A percentile compares a stretch with the other conserved stretches of the same genome.
phyloP scores from a whole-genome alignment of 2,113 vertebrate species.

The Xiphias gladius region DNA sequence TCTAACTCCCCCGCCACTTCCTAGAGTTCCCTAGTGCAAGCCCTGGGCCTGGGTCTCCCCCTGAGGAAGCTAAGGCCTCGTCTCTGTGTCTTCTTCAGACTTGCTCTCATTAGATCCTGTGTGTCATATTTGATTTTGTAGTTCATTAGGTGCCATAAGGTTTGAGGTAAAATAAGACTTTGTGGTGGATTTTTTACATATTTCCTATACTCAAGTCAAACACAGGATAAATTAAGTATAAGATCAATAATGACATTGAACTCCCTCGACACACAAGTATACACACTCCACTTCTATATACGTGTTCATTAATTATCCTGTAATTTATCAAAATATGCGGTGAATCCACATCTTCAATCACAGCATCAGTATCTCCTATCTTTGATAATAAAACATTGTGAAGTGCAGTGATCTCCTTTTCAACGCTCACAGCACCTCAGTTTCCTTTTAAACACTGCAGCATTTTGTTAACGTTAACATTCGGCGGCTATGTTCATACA shows the following conservation, averaged over 20 bases:
- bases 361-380: not conserved
- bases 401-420: constrained; percentile 12
- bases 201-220: constrained; percentile 39
- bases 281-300: not conserved
- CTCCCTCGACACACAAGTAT: constrained; percentile 4
- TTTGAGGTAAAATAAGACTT: constrained; percentile 21
- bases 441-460: constrained; percentile 31
- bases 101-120: constrained; percentile 57
- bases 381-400: not conserved
- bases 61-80: constrained; percentile 50
- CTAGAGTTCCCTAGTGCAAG: constrained; percentile 41
- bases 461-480: constrained; percentile 46
- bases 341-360: not conserved
- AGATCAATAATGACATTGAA: constrained; percentile 58
- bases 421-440: not conserved
- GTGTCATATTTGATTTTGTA: constrained; percentile 57
- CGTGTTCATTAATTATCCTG: constrained; percentile 35
- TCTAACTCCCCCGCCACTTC: constrained; percentile 49
- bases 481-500: constrained; percentile 60
- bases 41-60: constrained; percentile 44
- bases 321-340: constrained; percentile 10
- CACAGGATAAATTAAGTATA: constrained; percentile 28
- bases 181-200: constrained; percentile 27
- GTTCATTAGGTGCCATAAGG: constrained; percentile 51
- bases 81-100: constrained; percentile 47